Conservation (phyloP, 2,797 vertebrate species). For the Sylvia borin region DNA sequence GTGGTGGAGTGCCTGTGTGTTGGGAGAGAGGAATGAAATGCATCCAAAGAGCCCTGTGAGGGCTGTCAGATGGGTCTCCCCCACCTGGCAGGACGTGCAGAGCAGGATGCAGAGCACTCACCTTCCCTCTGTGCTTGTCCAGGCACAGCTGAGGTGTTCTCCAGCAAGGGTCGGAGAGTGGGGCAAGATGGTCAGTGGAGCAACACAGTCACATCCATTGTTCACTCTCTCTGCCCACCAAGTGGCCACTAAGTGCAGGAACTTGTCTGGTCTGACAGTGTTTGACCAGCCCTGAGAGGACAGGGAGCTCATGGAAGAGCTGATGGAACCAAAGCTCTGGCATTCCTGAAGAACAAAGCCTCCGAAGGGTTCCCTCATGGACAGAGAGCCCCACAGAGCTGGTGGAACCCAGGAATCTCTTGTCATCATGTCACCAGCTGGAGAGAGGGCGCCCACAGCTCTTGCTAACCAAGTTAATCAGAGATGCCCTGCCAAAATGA, state of each 20-base stretch:
- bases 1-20: rapidly evolving
- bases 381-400: background rate
- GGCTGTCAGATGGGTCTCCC: background rate
- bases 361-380: background rate
- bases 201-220: background rate
- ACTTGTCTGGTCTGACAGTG: background rate
- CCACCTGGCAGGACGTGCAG: background rate
- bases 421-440: rapidly evolving
- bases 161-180: background rate
- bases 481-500: background rate
- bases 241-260: background rate
- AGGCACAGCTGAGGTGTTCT: background rate
- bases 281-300: background rate
- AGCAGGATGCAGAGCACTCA: background rate
- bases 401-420: rapidly evolving
- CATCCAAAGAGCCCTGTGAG: background rate
- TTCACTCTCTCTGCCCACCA: rapidly evolving
- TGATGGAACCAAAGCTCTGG: background rate
- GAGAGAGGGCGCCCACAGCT: background rate
- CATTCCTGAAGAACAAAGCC: background rate
- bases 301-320: background rate
- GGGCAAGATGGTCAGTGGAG: rapidly evolving
- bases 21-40: background rate
- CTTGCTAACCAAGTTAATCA: background rate
- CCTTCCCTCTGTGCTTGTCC: background rate